Conservation (phyloP, 2,797 vertebrate genomes). For the Cryptoblepharus egeriae region DNA sequence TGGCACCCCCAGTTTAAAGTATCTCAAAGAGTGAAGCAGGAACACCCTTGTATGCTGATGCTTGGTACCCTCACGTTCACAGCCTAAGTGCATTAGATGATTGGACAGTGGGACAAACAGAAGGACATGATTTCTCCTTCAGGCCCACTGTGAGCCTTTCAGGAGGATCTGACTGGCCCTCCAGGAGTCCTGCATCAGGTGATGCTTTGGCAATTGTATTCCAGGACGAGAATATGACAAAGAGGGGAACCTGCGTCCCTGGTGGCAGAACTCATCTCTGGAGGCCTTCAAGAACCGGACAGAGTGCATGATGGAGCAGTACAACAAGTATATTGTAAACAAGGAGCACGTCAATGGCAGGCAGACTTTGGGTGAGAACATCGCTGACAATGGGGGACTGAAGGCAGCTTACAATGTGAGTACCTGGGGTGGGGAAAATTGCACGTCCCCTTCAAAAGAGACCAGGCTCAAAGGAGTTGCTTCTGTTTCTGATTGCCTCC, state of each 20-base stretch:
- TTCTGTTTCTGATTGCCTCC: neutral
- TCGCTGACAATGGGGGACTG: slow-evolving; percentile 94
- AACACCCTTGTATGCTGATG: no score
- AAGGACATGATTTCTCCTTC: neutral
- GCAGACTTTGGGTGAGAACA: slow-evolving; percentile 97
- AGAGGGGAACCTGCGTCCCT: slow-evolving; percentile 92
- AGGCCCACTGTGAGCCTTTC: neutral
- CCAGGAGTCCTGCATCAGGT: neutral
- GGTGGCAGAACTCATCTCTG: slow-evolving; percentile 96
- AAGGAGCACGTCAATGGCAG: slow-evolving; percentile 92
- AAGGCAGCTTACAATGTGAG: slow-evolving; percentile 95
- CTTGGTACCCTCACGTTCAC: no score
- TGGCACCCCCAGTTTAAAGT: neutral
- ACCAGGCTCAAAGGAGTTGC: no score
- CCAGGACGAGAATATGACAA: slow-evolving; percentile 95
- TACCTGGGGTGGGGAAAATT: fast-evolving
- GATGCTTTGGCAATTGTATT: neutral
- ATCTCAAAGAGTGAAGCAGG: neutral
- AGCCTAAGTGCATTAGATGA: neutral
- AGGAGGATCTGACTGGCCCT: neutral
- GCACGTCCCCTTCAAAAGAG: fast-evolving
- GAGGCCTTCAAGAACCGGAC: slow-evolving; percentile 92
- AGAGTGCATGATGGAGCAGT: slow-evolving; percentile 94
- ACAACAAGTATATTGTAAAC: slow-evolving; percentile 87
- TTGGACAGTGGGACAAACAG: neutral